phyloP scores from a whole-genome alignment of 64 coral and sea anemone species.

The Montipora foliosa region DNA sequence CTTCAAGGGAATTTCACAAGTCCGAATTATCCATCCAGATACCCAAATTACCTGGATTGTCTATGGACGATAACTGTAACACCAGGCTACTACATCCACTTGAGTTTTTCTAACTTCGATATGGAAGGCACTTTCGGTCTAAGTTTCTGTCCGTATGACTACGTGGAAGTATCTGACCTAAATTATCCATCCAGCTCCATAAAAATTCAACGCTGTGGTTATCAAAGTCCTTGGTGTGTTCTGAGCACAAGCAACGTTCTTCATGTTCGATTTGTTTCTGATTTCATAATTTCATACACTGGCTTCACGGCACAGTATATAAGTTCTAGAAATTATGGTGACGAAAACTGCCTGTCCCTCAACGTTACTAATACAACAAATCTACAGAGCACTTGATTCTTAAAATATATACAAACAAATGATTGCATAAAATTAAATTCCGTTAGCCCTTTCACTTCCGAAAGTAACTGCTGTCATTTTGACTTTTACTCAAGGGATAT shows the following conservation, averaged over 20 bases:
- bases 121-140: neutral
- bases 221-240: neutral
- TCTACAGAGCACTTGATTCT: neutral
- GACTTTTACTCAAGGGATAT: too few species aligned
- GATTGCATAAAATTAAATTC: too few species aligned
- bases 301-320: neutral
- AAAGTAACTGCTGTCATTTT: too few species aligned
- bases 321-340: neutral
- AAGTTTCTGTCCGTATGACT: neutral
- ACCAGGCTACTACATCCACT: neutral
- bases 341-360: neutral
- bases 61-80: neutral
- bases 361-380: neutral
- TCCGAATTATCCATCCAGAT: constrained; percentile 1
- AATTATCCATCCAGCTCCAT: neutral
- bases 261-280: neutral
- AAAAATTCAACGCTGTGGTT: neutral
- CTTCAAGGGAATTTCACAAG: neutral
- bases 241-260: neutral
- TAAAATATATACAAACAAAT: too few species aligned
- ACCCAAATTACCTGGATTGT: neutral
- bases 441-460: too few species aligned
- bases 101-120: neutral
- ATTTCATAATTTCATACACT: neutral
- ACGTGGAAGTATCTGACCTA: neutral